phyloP scores from a whole-genome alignment of 2,113 vertebrate species.

The Rhinichthys klamathensis region DNA sequence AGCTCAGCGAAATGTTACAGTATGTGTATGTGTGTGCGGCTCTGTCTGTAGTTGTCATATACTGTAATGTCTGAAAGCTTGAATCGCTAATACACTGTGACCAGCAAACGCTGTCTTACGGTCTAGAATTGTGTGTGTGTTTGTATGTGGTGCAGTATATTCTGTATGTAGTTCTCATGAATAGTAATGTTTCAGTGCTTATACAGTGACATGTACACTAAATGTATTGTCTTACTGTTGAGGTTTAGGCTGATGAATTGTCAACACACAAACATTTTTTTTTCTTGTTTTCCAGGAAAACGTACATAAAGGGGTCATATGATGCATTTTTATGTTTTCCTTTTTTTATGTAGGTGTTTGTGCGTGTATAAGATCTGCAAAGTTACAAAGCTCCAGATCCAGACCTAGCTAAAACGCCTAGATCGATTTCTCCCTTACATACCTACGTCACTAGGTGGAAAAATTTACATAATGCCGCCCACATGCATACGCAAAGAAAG shows the following conservation, averaged over 20 bases:
- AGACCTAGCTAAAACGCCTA: no score
- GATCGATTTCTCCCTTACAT: no score
- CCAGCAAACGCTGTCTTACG: background rate
- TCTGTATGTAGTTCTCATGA: background rate
- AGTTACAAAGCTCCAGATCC: no score
- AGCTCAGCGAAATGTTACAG: slow-evolving; percentile 8
- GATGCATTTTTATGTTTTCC: no score
- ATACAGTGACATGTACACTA: background rate
- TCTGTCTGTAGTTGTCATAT: slow-evolving; percentile 32
- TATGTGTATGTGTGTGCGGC: slow-evolving; percentile 30
- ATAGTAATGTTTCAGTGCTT: background rate
- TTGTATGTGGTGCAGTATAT: slow-evolving; percentile 8
- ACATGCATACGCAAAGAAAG: no score
- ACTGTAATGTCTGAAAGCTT: slow-evolving; percentile 8
- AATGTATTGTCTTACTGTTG: background rate
- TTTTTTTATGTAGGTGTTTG: no score
- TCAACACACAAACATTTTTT: background rate
- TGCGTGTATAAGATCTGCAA: no score
- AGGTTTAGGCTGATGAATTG: background rate
- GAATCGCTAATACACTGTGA: slow-evolving; percentile 30
- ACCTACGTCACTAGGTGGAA: no score
- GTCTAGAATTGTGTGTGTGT: background rate
- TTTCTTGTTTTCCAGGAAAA: background rate
- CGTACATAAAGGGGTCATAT: no score
- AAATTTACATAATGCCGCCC: no score